Base-by-base conservation (phyloP, 2,888 invertebrate genomes). In the Lysandra coridon region DNA sequence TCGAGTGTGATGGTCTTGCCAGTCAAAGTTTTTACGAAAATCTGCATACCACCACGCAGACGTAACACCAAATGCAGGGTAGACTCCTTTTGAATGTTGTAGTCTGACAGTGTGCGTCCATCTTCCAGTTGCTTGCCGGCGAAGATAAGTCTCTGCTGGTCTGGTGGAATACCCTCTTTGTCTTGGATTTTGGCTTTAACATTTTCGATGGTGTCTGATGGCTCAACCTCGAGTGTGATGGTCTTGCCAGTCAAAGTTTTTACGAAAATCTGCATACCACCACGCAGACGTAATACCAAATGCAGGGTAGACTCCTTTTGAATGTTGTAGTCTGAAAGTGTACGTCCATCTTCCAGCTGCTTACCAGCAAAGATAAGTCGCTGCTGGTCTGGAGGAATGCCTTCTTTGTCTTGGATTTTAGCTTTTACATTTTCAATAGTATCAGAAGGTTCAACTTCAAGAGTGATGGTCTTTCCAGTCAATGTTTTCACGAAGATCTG, bases 121-220 rank as follows among this genome's bases (percentile, higher is more conserved):
- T 96, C 96, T 88, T 96, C 96, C 78, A 96, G 84, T 84, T 96
- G 96, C 82, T 95, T 96, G 1, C 96, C 96, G 40, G 95, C 95
- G 81, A 69, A 69, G 69, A 69, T 69, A 33, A 69, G 95, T 84
- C 80, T 95, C 87, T 85, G 96, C 84, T 96, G 96, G 85, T 96
- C 92, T 92, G 95, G 95, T 3, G 95, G 95, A 82, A 96, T 95
- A 2, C 95, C 95, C 84, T 96, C 95, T 83, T 96, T 96, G 83
- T 96, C 96, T 80, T 95, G 94, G 80, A 95, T 95, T 83, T 95
- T 95, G 0, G 95, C 92, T 84, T 96, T 96, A 0, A 96, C 95
- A 88, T 95, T 95, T 83, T 96, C 95, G 83, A 96, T 96, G 0
- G 95, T 95, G 83, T 96, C 96, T 0, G 95, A 69, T 2, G 69